Percentiles rank a stretch among this genome's conserved stretches.
Evolutionary conservation across 2,797 vertebrate species (phyloP).

Genomic region (Sarcoramphus papa): DNA sequence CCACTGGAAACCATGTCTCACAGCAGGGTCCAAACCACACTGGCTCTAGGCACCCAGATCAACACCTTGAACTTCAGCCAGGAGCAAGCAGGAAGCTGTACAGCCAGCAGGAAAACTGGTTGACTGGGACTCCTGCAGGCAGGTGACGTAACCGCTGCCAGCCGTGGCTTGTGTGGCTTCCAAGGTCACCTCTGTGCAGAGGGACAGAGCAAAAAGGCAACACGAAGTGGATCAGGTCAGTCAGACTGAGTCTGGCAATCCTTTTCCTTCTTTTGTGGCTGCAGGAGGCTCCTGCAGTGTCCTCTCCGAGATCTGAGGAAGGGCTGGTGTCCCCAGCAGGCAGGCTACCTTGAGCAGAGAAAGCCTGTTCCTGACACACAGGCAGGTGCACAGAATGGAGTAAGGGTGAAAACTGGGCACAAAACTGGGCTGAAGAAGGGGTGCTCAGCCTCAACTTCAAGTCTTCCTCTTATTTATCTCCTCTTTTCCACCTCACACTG

Average conservation of each 20-base stretch:
- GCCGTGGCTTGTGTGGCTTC: not conserved
- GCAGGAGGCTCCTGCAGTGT: not conserved
- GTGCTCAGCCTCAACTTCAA: not conserved
- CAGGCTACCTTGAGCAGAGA: not conserved
- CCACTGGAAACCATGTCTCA: not conserved
- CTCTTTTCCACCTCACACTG: not conserved
- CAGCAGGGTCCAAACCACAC: not conserved
- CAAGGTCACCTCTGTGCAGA: not conserved
- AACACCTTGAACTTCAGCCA: not conserved
- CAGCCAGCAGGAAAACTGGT: not conserved
- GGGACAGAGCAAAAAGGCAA: not conserved
- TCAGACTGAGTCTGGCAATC: not conserved
- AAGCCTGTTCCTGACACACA: accelerated
- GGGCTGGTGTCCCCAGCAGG: not conserved
- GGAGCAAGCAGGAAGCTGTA: not conserved
- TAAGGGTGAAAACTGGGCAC: not conserved
- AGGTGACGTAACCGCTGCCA: not conserved
- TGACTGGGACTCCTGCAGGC: not conserved
- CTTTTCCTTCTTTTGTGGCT: accelerated
- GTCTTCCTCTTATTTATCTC: not conserved
- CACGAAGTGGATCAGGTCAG: not conserved
- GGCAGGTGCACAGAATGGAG: not conserved
- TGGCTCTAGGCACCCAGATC: not conserved
- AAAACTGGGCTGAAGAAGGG: not conserved
- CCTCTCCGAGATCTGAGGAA: accelerated